Evolutionary conservation across 2,888 invertebrate species (phyloP), one percentile per base, ranked within the genome.

Genomic region (Erpobdella octoculata): DNA sequence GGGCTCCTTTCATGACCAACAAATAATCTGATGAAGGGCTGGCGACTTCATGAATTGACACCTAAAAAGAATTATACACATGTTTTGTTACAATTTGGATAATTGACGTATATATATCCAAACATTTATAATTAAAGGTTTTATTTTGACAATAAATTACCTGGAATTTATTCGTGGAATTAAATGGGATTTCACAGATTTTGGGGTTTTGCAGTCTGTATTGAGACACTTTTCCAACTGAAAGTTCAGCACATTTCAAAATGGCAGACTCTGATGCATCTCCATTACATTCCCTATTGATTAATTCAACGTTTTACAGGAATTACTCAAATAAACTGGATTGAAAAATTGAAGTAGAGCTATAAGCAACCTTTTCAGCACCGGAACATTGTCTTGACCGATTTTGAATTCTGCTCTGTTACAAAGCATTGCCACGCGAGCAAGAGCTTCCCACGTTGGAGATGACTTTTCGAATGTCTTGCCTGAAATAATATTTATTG

Each of bases 321-420:
- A n/a, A n/a, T n/a, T n/a, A n/a, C n/a, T n/a, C n/a, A n/a, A n/a
- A n/a, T n/a, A n/a, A n/a, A n/a, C n/a, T n/a, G n/a, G n/a, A n/a
- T n/a, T n/a, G n/a, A n/a, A n/a, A n/a, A n/a, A n/a, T n/a, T n/a
- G n/a, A n/a, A n/a, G n/a, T n/a, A n/a, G n/a, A n/a, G n/a, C n/a
- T n/a, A n/a, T 25, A 28, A 31, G 9, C 25, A 1, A 93, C 82
- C 92, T 89, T 86, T 94, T 94, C 79, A 96, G 86, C 80, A 96
- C 92, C 37, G 95, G 91, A 18, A 91, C 88, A 79, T 90, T 89
- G 66, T 95, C 93, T 82, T 97, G 95, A 76, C 91, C 92, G 72
- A 90, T 88, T 84, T 97, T 97, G 87, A 98, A 98, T 85, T 97
- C 96, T 77, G 98, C 98, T 78, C 97, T 89, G 85, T 97, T 98